Conservation (phyloP, 2,888 invertebrate genomes). For the Endomychus coccineus region DNA sequence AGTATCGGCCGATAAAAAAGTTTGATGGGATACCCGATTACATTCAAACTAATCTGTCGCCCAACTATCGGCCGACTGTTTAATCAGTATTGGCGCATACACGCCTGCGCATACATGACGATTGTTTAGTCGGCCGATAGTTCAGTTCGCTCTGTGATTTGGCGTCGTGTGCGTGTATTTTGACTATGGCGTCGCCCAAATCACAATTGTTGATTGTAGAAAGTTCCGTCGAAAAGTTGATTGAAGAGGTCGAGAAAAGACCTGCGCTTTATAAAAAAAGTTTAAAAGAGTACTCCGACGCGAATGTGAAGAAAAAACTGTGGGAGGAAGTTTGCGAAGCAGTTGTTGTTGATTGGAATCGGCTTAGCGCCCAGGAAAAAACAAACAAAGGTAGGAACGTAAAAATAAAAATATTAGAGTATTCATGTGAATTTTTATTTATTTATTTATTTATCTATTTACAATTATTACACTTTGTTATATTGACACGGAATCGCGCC, state of each 20-base stretch:
- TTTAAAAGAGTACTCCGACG: conserved; percentile 36
- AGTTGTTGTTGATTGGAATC: conserved; percentile 18
- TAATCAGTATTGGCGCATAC: conserved; percentile 15
- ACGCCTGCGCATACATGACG: too few relatives aligned
- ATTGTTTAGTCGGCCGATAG: conserved; percentile 13
- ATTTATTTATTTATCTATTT: conserved; percentile 11
- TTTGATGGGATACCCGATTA: conserved; percentile 16
- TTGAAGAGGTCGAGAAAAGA: conserved; percentile 7
- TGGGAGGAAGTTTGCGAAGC: conserved; percentile 37
- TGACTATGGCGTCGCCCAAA: conserved; percentile 7
- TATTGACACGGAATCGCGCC: conserved; percentile 20
- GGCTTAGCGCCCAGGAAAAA: conserved; percentile 18
- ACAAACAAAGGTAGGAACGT: conserved; percentile 18
- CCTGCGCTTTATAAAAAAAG: too few relatives aligned
- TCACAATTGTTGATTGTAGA: conserved; percentile 7
- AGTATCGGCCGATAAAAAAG: conserved; percentile 17
- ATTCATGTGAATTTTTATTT: conserved; percentile 5
- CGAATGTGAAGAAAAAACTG: conserved; percentile 45
- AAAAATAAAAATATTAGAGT: conserved; percentile 1
- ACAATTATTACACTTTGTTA: conserved; percentile 18
- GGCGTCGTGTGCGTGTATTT: conserved; percentile 8
- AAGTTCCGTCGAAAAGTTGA: conserved; percentile 7
- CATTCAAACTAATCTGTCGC: conserved; percentile 12
- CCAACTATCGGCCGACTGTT: conserved; percentile 15
- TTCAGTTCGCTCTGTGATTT: conserved; percentile 8